Evolutionary conservation across 2,797 vertebrate species (phyloP).

Genomic region (Coregonus ussuriensis): DNA sequence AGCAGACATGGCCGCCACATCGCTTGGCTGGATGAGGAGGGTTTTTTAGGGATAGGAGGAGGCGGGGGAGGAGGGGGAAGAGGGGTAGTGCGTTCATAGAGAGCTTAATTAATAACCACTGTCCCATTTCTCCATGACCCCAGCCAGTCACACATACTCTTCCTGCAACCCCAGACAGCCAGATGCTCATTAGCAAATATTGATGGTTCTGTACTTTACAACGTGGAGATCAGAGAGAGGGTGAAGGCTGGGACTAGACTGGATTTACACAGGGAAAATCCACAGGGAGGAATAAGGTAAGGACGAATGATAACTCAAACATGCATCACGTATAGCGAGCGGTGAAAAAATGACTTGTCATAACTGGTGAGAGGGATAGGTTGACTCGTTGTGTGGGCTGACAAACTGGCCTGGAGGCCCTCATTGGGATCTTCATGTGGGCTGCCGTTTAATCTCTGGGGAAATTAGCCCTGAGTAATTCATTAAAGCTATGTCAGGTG

Average conservation of each 20-base stretch:
- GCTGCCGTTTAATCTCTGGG: conserved; percentile 53
- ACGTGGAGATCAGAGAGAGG: conserved; percentile 35
- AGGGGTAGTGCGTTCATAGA: conserved; percentile 34
- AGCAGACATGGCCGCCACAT: conserved; percentile 54
- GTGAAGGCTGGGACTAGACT: conserved; percentile 23
- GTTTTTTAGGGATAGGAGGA: conserved; percentile 34
- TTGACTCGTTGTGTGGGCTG: conserved; percentile 46
- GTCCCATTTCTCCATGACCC: conserved; percentile 74
- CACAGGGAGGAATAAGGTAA: conserved; percentile 50
- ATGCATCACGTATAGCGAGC: conserved; percentile 21
- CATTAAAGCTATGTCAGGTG: conserved; percentile 48
- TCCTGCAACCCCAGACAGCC: conserved; percentile 53
- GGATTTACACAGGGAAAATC: conserved; percentile 23
- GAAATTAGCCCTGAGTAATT: conserved; percentile 65
- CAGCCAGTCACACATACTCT: conserved; percentile 60
- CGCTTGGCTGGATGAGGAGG: conserved; percentile 63
- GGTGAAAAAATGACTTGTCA: not conserved
- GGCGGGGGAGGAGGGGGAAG: not conserved
- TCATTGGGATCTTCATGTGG: conserved; percentile 44
- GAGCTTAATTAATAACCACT: conserved; percentile 85
- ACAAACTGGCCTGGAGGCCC: conserved; percentile 8
- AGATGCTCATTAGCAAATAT: conserved; percentile 52
- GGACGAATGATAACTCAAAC: conserved; percentile 23
- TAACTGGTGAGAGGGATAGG: not conserved
- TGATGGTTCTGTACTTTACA: conserved; percentile 53